These are phyloP conservation scores for Bettongia penicillata DNA, from an alignment of 2,113 vertebrate genomes.

Conservation along the genomic window DNA sequence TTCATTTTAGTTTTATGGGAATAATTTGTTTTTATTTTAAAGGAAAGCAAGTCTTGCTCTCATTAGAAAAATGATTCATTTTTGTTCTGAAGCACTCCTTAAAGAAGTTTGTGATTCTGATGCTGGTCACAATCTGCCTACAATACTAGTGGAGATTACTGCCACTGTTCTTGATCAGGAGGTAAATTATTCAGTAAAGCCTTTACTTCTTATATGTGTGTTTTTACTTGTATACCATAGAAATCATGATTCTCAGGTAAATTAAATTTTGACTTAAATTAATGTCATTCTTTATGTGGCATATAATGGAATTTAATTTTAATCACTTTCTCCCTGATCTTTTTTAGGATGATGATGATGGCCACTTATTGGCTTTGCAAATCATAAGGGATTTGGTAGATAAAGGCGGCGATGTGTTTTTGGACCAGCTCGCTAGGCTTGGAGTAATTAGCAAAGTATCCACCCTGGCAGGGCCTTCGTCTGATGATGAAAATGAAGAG, in stretches of 20 bases:
- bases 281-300: neutral
- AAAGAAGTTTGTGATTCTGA: slow-evolving; percentile 98
- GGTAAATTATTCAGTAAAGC: slow-evolving; percentile 81
- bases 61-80: slow-evolving; percentile 99
- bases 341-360: slow-evolving; percentile 96
- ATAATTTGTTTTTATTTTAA: slow-evolving; percentile 64
- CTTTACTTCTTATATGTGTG: neutral
- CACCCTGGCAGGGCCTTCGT: slow-evolving; percentile 95
- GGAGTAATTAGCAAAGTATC: slow-evolving; percentile 99
- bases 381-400: slow-evolving; percentile 99
- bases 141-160: slow-evolving; percentile 96
- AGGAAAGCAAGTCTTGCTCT: slow-evolving; percentile 99
- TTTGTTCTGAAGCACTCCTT: slow-evolving; percentile 96
- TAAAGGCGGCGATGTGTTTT: slow-evolving; percentile 98
- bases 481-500: slow-evolving; percentile 99
- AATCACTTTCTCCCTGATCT: slow-evolving; percentile 34
- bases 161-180: slow-evolving; percentile 99
- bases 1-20: slow-evolving; percentile 55
- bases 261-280: slow-evolving; percentile 33
- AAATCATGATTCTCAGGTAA: slow-evolving; percentile 16
- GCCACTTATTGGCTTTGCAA: slow-evolving; percentile 96
- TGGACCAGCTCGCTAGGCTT: slow-evolving; percentile 97
- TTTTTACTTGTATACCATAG: neutral
- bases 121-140: slow-evolving; percentile 96
- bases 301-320: slow-evolving; percentile 28